A percentile compares a stretch with the other conserved stretches of the same genome.
Evolutionary conservation across 2,797 vertebrate genomes (phyloP).

Genomic region (Orestias chungarensis): DNA sequence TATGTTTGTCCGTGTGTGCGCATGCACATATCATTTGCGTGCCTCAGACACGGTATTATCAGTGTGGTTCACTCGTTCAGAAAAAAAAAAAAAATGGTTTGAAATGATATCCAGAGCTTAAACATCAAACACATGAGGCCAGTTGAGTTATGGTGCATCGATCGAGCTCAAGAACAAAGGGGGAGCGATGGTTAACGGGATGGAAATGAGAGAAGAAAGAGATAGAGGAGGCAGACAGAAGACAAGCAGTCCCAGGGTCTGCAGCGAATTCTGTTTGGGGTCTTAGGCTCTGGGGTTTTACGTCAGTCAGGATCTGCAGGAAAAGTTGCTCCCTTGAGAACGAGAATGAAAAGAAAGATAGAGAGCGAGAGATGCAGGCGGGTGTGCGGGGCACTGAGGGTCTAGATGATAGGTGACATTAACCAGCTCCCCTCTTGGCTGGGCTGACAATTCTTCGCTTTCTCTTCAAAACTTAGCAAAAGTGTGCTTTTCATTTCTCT

Average conservation of each 20-base stretch:
- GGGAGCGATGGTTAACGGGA: conserved; percentile 54
- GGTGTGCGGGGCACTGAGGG: conserved; percentile 64
- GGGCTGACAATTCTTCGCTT: conserved; percentile 66
- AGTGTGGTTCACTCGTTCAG: conserved; percentile 56
- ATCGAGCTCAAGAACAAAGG: conserved; percentile 74
- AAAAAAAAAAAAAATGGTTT: conserved; percentile 62
- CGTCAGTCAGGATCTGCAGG: conserved; percentile 70
- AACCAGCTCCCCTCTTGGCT: conserved; percentile 75
- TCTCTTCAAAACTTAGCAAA: conserved; percentile 40
- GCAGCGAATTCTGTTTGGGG: conserved; percentile 63
- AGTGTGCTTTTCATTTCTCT: conserved; percentile 8
- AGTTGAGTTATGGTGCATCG: conserved; percentile 76
- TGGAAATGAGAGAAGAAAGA: conserved; percentile 69
- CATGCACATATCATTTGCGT: conserved; percentile 39
- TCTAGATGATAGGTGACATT: conserved; percentile 79
- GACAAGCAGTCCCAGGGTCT: conserved; percentile 66
- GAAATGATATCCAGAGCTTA: conserved; percentile 78
- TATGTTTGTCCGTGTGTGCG: conserved; percentile 5
- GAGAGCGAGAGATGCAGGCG: conserved; percentile 58
- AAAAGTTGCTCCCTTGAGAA: conserved; percentile 73
- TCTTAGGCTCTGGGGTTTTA: conserved; percentile 68
- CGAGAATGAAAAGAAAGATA: conserved; percentile 45
- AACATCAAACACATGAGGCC: conserved; percentile 75
- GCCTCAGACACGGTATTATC: conserved; percentile 65
- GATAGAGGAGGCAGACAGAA: conserved; percentile 73